Conservation (phyloP, 2,888 invertebrate species). For the Trichacis sp. region DNA sequence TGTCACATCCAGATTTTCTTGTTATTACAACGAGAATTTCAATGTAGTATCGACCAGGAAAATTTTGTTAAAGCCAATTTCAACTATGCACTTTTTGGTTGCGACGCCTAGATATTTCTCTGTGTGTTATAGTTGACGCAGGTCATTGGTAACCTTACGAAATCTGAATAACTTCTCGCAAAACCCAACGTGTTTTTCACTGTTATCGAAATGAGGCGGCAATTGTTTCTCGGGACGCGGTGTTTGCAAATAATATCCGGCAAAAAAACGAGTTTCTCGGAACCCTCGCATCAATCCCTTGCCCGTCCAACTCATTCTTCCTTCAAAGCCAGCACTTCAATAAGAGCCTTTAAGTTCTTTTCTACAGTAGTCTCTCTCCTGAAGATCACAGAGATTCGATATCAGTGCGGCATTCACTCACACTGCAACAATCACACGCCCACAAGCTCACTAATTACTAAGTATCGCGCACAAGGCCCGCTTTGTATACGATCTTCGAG, state of each 20-base stretch:
- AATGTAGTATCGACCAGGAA: too few relatives aligned
- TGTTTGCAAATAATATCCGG: not conserved
- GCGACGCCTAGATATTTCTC: too few relatives aligned
- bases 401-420: constrained; percentile 25
- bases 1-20: too few relatives aligned
- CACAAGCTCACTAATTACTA: constrained; percentile 46
- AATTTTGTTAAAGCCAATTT: too few relatives aligned
- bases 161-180: too few relatives aligned
- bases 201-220: too few relatives aligned
- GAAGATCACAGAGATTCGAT: constrained; percentile 40
- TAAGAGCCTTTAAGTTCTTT: constrained; percentile 15
- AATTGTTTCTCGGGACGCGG: too few relatives aligned
- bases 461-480: constrained; percentile 46
- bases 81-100: too few relatives aligned
- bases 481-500: constrained; percentile 43
- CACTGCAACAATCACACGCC: constrained; percentile 19
- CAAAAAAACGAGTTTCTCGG: not conserved
- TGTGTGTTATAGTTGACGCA: too few relatives aligned
- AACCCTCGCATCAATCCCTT: not conserved
- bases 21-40: too few relatives aligned
- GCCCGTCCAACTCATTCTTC: constrained; percentile 2
- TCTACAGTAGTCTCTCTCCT: constrained; percentile 32
- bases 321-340: constrained; percentile 9
- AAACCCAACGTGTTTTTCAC: too few relatives aligned
- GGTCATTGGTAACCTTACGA: too few relatives aligned